Base-by-base conservation (phyloP, 2,797 vertebrate species). In the Anguilla pacifica region DNA sequence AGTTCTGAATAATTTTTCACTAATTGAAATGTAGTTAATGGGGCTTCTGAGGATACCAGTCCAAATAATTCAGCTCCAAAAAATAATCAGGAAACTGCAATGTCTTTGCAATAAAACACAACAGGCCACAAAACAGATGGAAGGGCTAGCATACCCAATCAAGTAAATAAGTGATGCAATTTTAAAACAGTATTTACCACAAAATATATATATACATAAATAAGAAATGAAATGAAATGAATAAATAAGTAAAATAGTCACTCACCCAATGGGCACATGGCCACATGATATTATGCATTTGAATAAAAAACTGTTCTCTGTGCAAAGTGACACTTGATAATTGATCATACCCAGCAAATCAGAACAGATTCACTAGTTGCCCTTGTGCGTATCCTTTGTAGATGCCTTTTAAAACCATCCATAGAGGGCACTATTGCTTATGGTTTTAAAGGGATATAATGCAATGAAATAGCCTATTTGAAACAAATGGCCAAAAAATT, bases 91-190 rank as follows among this genome's bases (percentile, higher is more conserved):
- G 98, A 89, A 98, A 22, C 95, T 35, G 98, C 97, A 7, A 99
- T 97, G 94, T 99, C 99, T 92, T 98, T 97, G 93, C 99, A 98
- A 94, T 98, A 96, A 93, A 99, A 99, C 91, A 97, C 97, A 94
- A 97, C 97, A 87, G 97, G 97, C 98, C 99, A 93, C 92, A 94
- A 95, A 39, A 90, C n/a, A 95, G 88, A 94, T 85, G 5, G 74
- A 28, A 89, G 70, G 49, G n/a, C 43, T 25, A 39, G 22, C 51
- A 70, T 35, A 72, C 74, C 22, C 35, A 49, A 53, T 9, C 81
- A 83, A 49, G 46, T 49, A 49, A 83, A 22, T n/a, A 49, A 25
- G 25, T 19, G 17, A 64, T 64, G 61, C 61, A 22, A 64, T 64
- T 25, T 64, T 25, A 19, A 3, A 61, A 61, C 43, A 46, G 43